These are phyloP conservation scores for Choreutis nemorana DNA, from an alignment of 2,888 invertebrate species.

Conservation along the genomic window DNA sequence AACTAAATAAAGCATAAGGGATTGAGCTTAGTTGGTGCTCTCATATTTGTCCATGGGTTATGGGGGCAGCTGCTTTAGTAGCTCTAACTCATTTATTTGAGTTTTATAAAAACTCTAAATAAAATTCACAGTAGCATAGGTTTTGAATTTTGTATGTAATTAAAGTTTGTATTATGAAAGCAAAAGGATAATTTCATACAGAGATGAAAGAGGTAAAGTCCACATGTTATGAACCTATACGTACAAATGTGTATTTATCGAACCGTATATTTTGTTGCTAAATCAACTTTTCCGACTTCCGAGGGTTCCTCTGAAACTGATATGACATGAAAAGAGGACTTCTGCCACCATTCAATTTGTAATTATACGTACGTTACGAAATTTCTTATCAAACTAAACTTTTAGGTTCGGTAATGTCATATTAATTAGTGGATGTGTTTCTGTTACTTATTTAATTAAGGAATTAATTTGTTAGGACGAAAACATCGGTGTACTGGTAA, in stretches of 20 bases:
- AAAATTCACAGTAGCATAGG: too few species aligned
- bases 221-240: slow-evolving; percentile 1
- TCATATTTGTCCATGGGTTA: too few species aligned
- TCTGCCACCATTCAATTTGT: slow-evolving; percentile 22
- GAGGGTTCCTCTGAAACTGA: slow-evolving; percentile 26
- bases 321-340: slow-evolving; percentile 23
- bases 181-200: too few species aligned
- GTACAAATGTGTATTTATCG: slow-evolving; percentile 25
- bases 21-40: too few species aligned
- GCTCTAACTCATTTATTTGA: too few species aligned
- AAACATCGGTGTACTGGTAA: slow-evolving; percentile 5
- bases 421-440: slow-evolving; percentile 54
- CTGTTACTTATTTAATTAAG: slow-evolving; percentile 13
- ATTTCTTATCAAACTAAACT: slow-evolving; percentile 28
- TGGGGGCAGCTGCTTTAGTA: too few species aligned
- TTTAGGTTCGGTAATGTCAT: slow-evolving; percentile 54
- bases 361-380: slow-evolving; percentile 39
- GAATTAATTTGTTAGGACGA: slow-evolving; percentile 6
- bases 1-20: too few species aligned
- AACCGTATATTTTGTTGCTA: slow-evolving; percentile 28
- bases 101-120: too few species aligned
- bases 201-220: too few species aligned
- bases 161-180: too few species aligned
- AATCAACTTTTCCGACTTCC: slow-evolving; percentile 33
- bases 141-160: too few species aligned